These are phyloP conservation scores for Drosophila acutilabella DNA, from an alignment of 2,888 invertebrate species.

Conservation along the genomic window DNA sequence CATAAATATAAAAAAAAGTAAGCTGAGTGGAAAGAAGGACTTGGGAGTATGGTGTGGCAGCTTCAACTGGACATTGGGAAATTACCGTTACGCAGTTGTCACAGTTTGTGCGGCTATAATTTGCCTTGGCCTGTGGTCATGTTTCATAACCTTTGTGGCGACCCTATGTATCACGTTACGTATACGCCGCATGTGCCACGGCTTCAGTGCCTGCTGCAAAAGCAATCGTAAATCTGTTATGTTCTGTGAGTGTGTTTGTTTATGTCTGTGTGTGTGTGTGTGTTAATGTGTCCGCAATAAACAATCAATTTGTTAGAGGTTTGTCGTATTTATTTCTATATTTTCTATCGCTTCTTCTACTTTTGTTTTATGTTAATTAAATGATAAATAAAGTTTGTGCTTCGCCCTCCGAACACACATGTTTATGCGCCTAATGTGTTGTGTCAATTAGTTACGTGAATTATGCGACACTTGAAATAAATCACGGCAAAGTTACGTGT, in stretches of 20 bases:
- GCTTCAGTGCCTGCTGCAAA: slow-evolving; percentile 18
- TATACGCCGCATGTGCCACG: slow-evolving; percentile 40
- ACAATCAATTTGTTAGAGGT: slow-evolving; percentile 71
- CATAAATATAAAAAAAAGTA: slow-evolving; percentile 62
- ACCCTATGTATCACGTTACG: slow-evolving; percentile 42
- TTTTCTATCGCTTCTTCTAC: slow-evolving; percentile 19
- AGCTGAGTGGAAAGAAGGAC: neutral
- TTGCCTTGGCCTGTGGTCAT: slow-evolving; percentile 68
- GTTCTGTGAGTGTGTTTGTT: slow-evolving; percentile 43
- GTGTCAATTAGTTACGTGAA: slow-evolving; percentile 69
- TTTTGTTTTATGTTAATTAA: slow-evolving; percentile 68
- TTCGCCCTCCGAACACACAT: slow-evolving; percentile 32
- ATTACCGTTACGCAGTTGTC: slow-evolving; percentile 75
- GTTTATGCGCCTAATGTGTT: slow-evolving; percentile 56
- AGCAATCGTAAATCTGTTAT: slow-evolving; percentile 53
- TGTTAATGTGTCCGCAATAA: slow-evolving; percentile 71
- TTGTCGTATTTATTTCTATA: slow-evolving; percentile 52
- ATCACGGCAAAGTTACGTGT: slow-evolving; percentile 23
- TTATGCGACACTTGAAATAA: slow-evolving; percentile 37
- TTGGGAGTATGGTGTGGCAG: slow-evolving; percentile 29
- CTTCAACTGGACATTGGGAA: slow-evolving; percentile 70
- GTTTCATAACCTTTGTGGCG: slow-evolving; percentile 65
- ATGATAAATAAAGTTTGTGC: slow-evolving; percentile 65
- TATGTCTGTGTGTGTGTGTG: slow-evolving; percentile 50
- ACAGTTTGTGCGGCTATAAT: slow-evolving; percentile 69